phyloP scores from a whole-genome alignment of 2,888 invertebrate genomes.

The Kuschelorhynchus macadamiae region DNA sequence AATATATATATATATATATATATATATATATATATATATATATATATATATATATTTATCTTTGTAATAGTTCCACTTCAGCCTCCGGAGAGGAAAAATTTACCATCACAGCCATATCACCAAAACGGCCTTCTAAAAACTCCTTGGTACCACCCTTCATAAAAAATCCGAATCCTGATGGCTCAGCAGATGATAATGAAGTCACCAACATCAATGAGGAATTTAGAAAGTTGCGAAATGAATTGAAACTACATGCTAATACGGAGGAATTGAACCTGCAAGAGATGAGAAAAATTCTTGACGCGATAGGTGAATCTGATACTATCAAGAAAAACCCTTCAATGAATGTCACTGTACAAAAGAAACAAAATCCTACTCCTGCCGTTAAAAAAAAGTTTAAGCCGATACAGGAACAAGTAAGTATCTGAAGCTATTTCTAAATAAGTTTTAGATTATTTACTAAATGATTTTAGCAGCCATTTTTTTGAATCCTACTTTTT shows the following conservation, averaged over 20 bases:
- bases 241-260: not conserved
- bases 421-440: too few species aligned
- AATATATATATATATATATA: too few species aligned
- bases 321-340: not conserved
- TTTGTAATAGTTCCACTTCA: constrained; percentile 31
- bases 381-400: not conserved
- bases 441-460: too few species aligned
- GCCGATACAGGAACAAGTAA: constrained; percentile 15
- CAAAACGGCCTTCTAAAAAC: constrained; percentile 12
- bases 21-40: too few species aligned
- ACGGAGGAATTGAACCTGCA: not conserved
- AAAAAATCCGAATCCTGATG: not conserved
- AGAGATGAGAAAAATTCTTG: not conserved
- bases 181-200: not conserved
- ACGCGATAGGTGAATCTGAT: not conserved
- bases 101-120: constrained; percentile 38
- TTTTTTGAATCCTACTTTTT: too few species aligned
- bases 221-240: constrained; percentile 12
- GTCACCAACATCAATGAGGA: constrained; percentile 4
- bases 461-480: too few species aligned
- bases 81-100: constrained; percentile 42
- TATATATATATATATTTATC: too few species aligned
- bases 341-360: not conserved
- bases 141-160: not conserved
- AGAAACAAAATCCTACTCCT: not conserved